These are phyloP conservation scores for Hyles lineata DNA, from an alignment of 2,888 invertebrate species.

Conservation along the genomic window DNA sequence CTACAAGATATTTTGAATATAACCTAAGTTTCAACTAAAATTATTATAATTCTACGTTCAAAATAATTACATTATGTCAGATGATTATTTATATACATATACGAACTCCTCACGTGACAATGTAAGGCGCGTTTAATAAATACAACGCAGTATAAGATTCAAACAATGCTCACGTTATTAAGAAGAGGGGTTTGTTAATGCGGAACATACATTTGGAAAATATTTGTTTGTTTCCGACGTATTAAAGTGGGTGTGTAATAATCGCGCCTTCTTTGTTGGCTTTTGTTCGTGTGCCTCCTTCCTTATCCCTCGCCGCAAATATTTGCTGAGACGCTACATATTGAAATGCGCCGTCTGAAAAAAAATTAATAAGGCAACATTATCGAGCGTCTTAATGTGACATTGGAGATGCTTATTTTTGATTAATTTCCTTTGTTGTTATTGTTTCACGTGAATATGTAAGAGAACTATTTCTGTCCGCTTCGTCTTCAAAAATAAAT, in stretches of 20 bases:
- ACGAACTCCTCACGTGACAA: neutral
- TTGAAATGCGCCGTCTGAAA: conserved; percentile 52
- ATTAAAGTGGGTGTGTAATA: conserved; percentile 53
- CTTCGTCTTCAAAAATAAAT: too few relatives aligned
- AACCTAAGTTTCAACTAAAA: too few relatives aligned
- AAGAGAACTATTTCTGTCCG: neutral
- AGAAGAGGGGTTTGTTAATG: neutral
- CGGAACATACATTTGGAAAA: conserved; percentile 19
- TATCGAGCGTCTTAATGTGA: conserved; percentile 33
- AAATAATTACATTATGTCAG: neutral
- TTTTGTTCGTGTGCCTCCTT: conserved; percentile 55
- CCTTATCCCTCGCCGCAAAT: conserved; percentile 52
- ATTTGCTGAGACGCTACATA: conserved; percentile 60
- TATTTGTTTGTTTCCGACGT: conserved; percentile 48
- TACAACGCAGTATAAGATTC: neutral
- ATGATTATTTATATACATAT: neutral
- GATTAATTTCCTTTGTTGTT: neutral
- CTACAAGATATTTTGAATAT: too few relatives aligned
- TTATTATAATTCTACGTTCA: too few relatives aligned
- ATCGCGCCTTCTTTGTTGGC: conserved; percentile 54
- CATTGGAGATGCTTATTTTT: neutral
- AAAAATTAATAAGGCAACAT: conserved; percentile 58
- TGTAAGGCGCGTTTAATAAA: neutral
- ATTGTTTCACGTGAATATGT: neutral
- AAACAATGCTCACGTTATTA: conserved; percentile 15